Conservation (phyloP, 92 coral and sea anemone species). For the Umimayanthus kanabou region DNA sequence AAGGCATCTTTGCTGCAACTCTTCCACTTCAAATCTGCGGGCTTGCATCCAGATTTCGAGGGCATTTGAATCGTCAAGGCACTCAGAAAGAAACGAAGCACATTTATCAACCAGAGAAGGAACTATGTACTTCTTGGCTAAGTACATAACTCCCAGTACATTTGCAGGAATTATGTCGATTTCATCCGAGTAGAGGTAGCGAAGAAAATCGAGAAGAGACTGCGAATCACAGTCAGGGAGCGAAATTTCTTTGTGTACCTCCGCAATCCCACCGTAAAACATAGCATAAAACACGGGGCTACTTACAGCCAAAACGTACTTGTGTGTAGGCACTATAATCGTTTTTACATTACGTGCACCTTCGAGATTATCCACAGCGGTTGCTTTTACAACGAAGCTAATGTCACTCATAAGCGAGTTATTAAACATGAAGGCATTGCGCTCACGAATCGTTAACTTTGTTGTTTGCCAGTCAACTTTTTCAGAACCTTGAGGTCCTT, state of each 20-base stretch:
- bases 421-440: not conserved
- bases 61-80: constrained; percentile 45
- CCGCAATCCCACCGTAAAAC: constrained; percentile 44
- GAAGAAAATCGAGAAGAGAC: constrained; percentile 51
- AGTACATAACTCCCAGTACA: constrained; percentile 53
- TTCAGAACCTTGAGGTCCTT: too few relatives aligned
- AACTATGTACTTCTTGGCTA: constrained; percentile 65
- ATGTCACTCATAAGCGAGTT: constrained; percentile 24
- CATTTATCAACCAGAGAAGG: constrained; percentile 53
- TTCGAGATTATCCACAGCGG: too few relatives aligned
- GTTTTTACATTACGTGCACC: too few relatives aligned
- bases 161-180: constrained; percentile 45
- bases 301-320: not conserved
- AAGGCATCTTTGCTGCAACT: constrained; percentile 54
- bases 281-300: constrained; percentile 50
- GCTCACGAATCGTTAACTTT: not conserved
- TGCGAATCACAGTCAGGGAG: constrained; percentile 56
- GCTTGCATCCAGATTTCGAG: constrained; percentile 54
- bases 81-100: constrained; percentile 37
- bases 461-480: constrained; percentile 15
- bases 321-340: too few relatives aligned
- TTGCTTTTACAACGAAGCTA: constrained; percentile 27
- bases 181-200: constrained; percentile 59
- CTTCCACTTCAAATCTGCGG: constrained; percentile 43
- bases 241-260: constrained; percentile 47